A percentile compares a stretch with the other conserved stretches of the same genome.
Conservation (phyloP, 2,113 vertebrate genomes). For the Ceratotherium simum region DNA sequence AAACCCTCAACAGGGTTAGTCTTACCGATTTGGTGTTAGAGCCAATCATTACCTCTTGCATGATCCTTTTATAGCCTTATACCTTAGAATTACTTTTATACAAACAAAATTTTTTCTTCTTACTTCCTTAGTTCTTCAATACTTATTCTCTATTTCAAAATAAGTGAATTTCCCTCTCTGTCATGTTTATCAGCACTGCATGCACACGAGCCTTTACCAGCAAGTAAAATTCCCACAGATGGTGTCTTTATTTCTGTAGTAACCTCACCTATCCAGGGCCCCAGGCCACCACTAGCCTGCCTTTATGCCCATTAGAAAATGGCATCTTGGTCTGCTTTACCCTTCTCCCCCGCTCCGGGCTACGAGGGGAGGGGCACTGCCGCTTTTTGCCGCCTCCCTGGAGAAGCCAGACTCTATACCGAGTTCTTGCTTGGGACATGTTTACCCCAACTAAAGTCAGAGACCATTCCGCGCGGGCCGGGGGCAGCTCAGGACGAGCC, state of each 20-base stretch:
- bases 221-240: neutral
- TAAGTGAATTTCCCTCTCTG: neutral
- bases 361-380: neutral
- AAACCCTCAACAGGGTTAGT: neutral
- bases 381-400: constrained; percentile 7
- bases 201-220: neutral
- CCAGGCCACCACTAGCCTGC: neutral
- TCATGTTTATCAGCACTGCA: neutral
- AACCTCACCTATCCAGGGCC: neutral
- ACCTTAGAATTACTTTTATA: neutral
- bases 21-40: neutral
- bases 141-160: constrained; percentile 13
- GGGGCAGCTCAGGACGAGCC: neutral
- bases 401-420: neutral
- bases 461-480: neutral
- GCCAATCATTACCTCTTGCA: neutral
- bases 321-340: neutral
- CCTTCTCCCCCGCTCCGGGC: constrained; percentile 46
- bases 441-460: neutral
- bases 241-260: neutral
- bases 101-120: neutral
- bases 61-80: neutral
- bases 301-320: neutral
- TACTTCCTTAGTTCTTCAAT: neutral
- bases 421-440: constrained; percentile 8